Evolutionary conservation across 2,888 invertebrate species (phyloP).

Genomic region (Eilema sororculum): DNA sequence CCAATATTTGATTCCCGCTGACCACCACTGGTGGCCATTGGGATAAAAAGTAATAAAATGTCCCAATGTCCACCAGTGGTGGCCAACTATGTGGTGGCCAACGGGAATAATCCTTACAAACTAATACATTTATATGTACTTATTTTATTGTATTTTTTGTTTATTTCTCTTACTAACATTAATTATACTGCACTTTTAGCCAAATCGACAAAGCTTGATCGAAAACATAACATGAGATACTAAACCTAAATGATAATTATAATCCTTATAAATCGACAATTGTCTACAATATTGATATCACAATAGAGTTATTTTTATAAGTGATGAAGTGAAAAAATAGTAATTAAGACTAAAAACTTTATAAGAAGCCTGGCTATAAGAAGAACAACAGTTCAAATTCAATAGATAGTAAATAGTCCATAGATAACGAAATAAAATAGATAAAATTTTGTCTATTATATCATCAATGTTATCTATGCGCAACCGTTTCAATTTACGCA

Average conservation of each 20-base stretch:
- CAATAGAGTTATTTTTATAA: conserved; percentile 45
- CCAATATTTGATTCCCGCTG: too few relatives aligned
- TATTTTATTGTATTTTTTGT: neutral
- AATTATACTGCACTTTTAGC: neutral
- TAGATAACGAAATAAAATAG: neutral
- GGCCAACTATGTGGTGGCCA: too few relatives aligned
- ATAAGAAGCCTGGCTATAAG: too few relatives aligned
- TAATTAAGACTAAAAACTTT: too few relatives aligned
- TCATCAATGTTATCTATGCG: neutral
- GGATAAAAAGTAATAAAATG: too few relatives aligned
- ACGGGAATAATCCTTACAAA: too few relatives aligned
- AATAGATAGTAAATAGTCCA: neutral
- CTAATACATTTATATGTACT: neutral
- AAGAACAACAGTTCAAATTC: too few relatives aligned
- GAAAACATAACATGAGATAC: neutral
- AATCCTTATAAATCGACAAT: conserved; percentile 33
- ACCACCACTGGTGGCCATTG: too few relatives aligned
- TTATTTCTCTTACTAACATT: neutral
- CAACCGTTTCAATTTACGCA: neutral
- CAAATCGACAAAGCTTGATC: neutral
- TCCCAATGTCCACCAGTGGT: too few relatives aligned
- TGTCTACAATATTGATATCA: conserved; percentile 48
- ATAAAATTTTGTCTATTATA: too few relatives aligned
- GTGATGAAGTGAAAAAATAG: conserved; percentile 40
- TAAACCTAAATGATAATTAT: conserved; percentile 21